Evolutionary conservation across 1,140 invertebrate species (phyloP), one percentile per base, ranked within the genome.

Genomic region (Hypsibius dujardini): DNA sequence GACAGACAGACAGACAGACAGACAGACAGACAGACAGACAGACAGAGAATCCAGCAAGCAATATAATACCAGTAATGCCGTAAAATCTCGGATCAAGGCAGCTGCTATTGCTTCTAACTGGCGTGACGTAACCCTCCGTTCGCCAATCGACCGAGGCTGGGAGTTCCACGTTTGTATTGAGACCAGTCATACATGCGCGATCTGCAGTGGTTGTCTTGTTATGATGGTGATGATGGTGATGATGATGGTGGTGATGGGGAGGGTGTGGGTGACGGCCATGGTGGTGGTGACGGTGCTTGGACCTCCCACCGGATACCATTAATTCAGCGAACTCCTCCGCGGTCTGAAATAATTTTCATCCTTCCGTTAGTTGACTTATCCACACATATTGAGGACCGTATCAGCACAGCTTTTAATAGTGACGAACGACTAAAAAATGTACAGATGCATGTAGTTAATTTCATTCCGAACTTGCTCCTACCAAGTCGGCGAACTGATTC

Each of bases 401-500:
- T 56, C n/a, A 7, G 7, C 50, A 7, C 7, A n/a, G 50, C n/a
- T 56, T 56, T 7, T n/a, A 56, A 56, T 56, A 56, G n/a, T n/a
- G n/a, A n/a, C n/a, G n/a, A n/a, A n/a, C n/a, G n/a, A n/a, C n/a
- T n/a, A n/a, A n/a, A n/a, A n/a, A n/a, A n/a, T n/a, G n/a, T n/a
- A n/a, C n/a, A n/a, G n/a, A n/a, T n/a, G n/a, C n/a, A n/a, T n/a
- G n/a, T n/a, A n/a, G n/a, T n/a, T n/a, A n/a, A n/a, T n/a, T n/a
- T n/a, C n/a, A n/a, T n/a, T n/a, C n/a, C n/a, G n/a, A n/a, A n/a
- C n/a, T n/a, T n/a, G n/a, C n/a, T 56, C 50, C n/a, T 56, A 56
- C 50, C 50, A 56, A n/a, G n/a, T 56, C 50, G 50, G 50, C n/a
- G 50, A 56, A 56, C 50, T 56, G 50, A n/a, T 56, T 56, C 7